Evolutionary conservation across 2,113 vertebrate genomes (phyloP).

Genomic region (Pachycephala philippinensis): DNA sequence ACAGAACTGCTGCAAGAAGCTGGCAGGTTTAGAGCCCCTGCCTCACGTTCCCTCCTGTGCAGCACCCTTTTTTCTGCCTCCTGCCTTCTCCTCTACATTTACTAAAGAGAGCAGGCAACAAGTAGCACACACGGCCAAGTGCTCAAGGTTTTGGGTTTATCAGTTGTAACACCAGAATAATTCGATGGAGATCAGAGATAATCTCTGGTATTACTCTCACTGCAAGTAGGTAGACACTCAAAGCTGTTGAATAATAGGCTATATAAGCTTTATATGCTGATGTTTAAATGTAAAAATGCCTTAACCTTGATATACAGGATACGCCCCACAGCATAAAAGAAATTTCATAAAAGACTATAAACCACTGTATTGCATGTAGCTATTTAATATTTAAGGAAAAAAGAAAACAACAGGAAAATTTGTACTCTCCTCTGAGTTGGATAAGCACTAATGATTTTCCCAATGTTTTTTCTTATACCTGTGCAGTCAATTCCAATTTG

Average conservation of each 20-base stretch:
- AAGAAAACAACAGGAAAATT: neutral
- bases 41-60: neutral
- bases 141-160: neutral
- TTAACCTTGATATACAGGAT: neutral
- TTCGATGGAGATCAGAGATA: neutral
- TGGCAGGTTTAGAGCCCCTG: neutral
- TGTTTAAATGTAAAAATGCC: neutral
- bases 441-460: neutral
- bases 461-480: neutral
- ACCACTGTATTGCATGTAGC: neutral
- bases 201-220: neutral
- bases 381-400: neutral
- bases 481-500: neutral
- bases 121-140: neutral
- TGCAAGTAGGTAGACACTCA: neutral
- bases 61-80: neutral
- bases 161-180: neutral
- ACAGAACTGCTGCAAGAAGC: neutral
- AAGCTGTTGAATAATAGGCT: neutral
- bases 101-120: neutral
- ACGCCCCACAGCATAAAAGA: neutral
- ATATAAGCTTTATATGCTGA: neutral
- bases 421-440: neutral
- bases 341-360: neutral
- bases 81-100: neutral